Evolutionary conservation across 2,113 vertebrate genomes (phyloP).

Genomic region (Passer domesticus): DNA sequence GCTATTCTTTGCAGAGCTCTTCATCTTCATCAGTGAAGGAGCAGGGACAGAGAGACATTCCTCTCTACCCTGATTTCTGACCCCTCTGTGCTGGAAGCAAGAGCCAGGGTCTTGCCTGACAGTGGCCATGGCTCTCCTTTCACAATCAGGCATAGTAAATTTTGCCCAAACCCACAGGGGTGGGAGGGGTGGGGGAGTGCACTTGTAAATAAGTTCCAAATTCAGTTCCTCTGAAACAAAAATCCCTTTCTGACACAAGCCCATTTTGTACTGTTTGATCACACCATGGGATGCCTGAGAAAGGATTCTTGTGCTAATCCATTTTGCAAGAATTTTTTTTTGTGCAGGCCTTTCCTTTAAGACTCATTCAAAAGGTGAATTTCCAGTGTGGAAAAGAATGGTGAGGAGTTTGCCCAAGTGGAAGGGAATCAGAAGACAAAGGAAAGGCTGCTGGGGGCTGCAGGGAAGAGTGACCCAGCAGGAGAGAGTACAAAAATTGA

Average conservation of each 20-base stretch:
- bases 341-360: neutral
- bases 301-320: neutral
- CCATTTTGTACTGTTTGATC: neutral
- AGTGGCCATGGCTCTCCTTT: neutral
- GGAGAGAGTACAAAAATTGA: neutral
- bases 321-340: neutral
- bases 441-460: neutral
- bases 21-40: neutral
- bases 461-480: neutral
- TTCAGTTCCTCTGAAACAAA: neutral
- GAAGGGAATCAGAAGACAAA: neutral
- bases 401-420: neutral
- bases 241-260: neutral
- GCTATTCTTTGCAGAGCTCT: neutral
- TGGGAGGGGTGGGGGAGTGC: neutral
- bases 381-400: neutral
- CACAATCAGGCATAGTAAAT: neutral
- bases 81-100: neutral
- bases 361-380: neutral
- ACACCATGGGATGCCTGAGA: neutral
- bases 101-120: neutral
- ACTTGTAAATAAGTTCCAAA: neutral
- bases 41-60: neutral
- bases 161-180: fast-evolving
- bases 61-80: neutral